Evolutionary conservation across 2,888 invertebrate genomes (phyloP).

Genomic region (Ariolimax columbianus): DNA sequence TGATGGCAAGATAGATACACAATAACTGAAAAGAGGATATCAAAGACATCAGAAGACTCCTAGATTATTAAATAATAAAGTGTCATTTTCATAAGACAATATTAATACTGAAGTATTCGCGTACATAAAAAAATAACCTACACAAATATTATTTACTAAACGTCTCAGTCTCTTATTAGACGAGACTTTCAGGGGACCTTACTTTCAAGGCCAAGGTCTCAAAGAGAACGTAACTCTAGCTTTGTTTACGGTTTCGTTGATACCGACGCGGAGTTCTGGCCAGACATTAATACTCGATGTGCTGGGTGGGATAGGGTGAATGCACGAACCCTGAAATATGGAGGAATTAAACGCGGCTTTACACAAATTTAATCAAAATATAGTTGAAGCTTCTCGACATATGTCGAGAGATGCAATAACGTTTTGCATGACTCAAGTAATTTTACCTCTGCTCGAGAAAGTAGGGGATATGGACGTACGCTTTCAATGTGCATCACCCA

Average conservation of each 20-base stretch:
- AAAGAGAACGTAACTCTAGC: conserved; percentile 34
- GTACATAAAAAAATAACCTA: too few relatives aligned
- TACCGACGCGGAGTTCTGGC: conserved; percentile 50
- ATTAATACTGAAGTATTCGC: too few relatives aligned
- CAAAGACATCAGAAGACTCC: too few relatives aligned
- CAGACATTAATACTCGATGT: conserved; percentile 12
- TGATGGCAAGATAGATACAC: too few relatives aligned
- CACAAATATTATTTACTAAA: too few relatives aligned
- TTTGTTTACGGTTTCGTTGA: conserved; percentile 53
- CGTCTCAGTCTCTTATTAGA: too few relatives aligned
- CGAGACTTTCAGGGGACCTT: neutral
- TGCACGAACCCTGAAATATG: conserved; percentile 24
- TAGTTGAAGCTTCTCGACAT: conserved; percentile 53
- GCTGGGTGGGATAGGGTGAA: conserved; percentile 6
- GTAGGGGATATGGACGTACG: conserved; percentile 51
- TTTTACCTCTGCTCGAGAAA: conserved; percentile 51
- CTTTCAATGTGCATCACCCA: conserved; percentile 52
- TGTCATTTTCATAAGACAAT: too few relatives aligned
- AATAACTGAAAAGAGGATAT: too few relatives aligned
- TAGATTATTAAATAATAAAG: too few relatives aligned
- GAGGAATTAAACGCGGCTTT: conserved; percentile 53
- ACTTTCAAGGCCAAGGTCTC: conserved; percentile 16
- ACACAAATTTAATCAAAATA: conserved; percentile 52
- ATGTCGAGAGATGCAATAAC: conserved; percentile 53
- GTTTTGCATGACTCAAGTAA: conserved; percentile 55